Evolutionary conservation across 2,888 invertebrate genomes (phyloP).

Genomic region (Eupelmus urozonus): DNA sequence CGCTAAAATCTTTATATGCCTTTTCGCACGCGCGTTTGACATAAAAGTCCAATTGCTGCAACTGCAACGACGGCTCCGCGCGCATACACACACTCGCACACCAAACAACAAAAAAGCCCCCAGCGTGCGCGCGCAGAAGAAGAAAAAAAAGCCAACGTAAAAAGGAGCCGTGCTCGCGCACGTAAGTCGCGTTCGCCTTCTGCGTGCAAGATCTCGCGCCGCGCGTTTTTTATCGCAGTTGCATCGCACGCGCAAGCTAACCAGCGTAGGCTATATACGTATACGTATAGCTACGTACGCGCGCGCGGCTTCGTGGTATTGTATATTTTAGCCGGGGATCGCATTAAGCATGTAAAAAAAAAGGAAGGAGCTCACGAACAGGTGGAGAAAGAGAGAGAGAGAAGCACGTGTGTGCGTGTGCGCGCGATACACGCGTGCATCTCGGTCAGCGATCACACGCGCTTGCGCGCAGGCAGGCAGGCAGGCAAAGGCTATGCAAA

Average conservation of each 20-base stretch:
- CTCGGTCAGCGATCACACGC: too few species aligned
- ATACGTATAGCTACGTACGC: constrained; percentile 4
- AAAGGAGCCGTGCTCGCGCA: constrained; percentile 27
- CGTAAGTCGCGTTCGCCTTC: constrained; percentile 24
- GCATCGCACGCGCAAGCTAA: constrained; percentile 6
- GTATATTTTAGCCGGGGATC: constrained; percentile 40
- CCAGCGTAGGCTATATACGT: constrained; percentile 24
- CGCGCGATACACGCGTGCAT: background rate
- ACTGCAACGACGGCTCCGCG: too few species aligned
- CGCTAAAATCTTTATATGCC: constrained; percentile 40
- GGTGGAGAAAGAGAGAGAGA: constrained; percentile 26
- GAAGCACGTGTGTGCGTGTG: background rate
- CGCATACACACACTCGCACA: constrained; percentile 30
- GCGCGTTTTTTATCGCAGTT: constrained; percentile 23
- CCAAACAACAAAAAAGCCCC: background rate
- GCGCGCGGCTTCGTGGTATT: constrained; percentile 34
- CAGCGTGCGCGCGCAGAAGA: constrained; percentile 25
- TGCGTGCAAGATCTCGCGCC: constrained; percentile 48
- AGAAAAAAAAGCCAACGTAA: background rate
- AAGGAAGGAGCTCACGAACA: constrained; percentile 41
- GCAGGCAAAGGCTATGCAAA: constrained; percentile 35
- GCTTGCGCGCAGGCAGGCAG: too few species aligned
- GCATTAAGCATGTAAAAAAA: constrained; percentile 37
- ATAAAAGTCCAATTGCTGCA: constrained; percentile 45
- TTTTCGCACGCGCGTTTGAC: constrained; percentile 44